Conservation (phyloP, 2,113 vertebrate species). For the Prunella himalayana region DNA sequence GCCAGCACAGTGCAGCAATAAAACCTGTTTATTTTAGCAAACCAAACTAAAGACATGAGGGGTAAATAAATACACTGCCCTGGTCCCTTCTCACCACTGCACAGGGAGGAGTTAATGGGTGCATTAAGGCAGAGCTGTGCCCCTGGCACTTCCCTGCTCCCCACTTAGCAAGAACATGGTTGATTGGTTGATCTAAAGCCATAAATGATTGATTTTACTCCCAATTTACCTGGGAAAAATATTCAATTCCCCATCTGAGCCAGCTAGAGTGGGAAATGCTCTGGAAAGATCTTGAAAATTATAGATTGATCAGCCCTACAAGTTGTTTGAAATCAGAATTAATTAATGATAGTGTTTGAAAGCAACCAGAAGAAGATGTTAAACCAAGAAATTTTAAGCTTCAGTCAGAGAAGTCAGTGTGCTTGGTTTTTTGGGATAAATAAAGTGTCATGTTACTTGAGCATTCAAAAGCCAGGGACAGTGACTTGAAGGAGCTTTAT, state of each 20-base stretch:
- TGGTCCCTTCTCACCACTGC: fast-evolving
- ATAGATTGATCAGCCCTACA: not conserved
- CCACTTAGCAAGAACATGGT: not conserved
- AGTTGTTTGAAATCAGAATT: not conserved
- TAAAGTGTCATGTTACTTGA: not conserved
- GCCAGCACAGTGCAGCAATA: not conserved
- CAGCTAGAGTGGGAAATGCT: not conserved
- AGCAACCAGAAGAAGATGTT: not conserved
- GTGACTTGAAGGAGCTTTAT: not conserved
- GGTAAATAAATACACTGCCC: not conserved
- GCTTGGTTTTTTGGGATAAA: not conserved
- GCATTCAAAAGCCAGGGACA: fast-evolving
- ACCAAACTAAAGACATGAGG: not conserved
- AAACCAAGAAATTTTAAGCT: not conserved
- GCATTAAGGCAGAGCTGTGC: not conserved
- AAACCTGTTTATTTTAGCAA: not conserved
- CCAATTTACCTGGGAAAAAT: not conserved
- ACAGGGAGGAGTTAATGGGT: not conserved
- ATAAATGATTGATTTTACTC: not conserved
- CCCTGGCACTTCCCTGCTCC: not conserved
- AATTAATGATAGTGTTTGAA: not conserved
- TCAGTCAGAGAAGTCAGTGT: not conserved
- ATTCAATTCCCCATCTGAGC: not conserved
- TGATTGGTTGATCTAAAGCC: not conserved
- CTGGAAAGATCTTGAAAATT: not conserved